Evolutionary conservation across 2,113 vertebrate genomes (phyloP).

Genomic region (Galeopterus variegatus): DNA sequence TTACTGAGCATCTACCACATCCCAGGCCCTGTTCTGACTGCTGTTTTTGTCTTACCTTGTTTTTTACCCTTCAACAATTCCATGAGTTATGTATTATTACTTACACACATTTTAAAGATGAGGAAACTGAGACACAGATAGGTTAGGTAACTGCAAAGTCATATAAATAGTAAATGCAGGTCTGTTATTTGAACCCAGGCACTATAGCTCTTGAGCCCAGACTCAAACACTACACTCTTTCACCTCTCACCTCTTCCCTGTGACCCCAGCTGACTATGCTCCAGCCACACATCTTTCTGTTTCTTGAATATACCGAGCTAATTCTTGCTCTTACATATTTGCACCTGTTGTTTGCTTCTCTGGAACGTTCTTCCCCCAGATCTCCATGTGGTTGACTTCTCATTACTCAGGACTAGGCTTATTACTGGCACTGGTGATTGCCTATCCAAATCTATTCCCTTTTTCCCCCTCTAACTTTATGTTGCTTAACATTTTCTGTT

Average conservation of each 20-base stretch:
- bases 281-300: not conserved
- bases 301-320: not conserved
- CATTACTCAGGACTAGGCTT: not conserved
- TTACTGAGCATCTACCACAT: not conserved
- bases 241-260: not conserved
- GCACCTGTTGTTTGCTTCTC: not conserved
- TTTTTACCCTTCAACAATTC: constrained; percentile 43
- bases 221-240: not conserved
- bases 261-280: not conserved
- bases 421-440: not conserved
- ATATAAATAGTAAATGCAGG: not conserved
- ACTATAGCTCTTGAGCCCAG: not conserved
- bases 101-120: not conserved
- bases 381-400: not conserved
- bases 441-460: not conserved
- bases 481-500: not conserved
- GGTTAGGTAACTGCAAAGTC: constrained; percentile 6
- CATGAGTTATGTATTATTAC: not conserved
- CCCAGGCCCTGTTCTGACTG: not conserved
- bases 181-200: not conserved
- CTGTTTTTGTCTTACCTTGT: not conserved
- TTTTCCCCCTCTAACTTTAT: not conserved
- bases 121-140: not conserved
- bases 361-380: not conserved
- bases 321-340: not conserved